Conservation (phyloP, 2,888 invertebrate species). For the Hirtodrosophila confusa region DNA sequence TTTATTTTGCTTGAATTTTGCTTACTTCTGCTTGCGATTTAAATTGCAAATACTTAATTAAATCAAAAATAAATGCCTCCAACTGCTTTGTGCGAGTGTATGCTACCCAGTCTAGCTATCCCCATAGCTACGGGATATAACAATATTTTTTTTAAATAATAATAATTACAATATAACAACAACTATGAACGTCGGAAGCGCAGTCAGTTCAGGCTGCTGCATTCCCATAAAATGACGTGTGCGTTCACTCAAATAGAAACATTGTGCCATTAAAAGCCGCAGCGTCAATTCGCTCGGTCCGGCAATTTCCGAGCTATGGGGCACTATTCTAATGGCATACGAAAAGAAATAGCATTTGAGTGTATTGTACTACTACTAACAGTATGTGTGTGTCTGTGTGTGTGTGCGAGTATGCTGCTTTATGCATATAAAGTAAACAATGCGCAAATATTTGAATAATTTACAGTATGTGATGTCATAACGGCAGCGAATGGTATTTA, state of each 20-base stretch:
- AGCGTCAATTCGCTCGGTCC: slow-evolving; percentile 41
- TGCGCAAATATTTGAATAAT: slow-evolving; percentile 69
- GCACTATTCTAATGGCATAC: slow-evolving; percentile 44
- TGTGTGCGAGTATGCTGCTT: slow-evolving; percentile 17
- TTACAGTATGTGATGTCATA: slow-evolving; percentile 76
- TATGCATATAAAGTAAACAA: slow-evolving; percentile 57
- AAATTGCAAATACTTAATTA: too few species aligned
- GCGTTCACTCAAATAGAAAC: slow-evolving; percentile 71
- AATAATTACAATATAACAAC: slow-evolving; percentile 20
- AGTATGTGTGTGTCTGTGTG: slow-evolving; percentile 11
- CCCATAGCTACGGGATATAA: not conserved
- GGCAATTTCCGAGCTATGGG: slow-evolving; percentile 35
- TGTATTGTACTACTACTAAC: slow-evolving; percentile 9
- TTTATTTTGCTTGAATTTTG: too few species aligned
- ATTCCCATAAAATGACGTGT: slow-evolving; percentile 74
- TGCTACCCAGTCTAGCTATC: not conserved
- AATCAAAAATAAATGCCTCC: too few species aligned
- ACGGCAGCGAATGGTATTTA: slow-evolving; percentile 31
- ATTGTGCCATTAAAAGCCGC: slow-evolving; percentile 58
- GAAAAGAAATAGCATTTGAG: slow-evolving; percentile 30
- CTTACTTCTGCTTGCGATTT: too few species aligned
- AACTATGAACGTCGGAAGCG: slow-evolving; percentile 33
- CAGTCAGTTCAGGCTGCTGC: slow-evolving; percentile 31
- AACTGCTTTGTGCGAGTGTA: too few species aligned
- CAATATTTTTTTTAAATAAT: slow-evolving; percentile 10